Evolutionary conservation across 2,113 vertebrate species (phyloP).

Genomic region (Gorilla gorilla): DNA sequence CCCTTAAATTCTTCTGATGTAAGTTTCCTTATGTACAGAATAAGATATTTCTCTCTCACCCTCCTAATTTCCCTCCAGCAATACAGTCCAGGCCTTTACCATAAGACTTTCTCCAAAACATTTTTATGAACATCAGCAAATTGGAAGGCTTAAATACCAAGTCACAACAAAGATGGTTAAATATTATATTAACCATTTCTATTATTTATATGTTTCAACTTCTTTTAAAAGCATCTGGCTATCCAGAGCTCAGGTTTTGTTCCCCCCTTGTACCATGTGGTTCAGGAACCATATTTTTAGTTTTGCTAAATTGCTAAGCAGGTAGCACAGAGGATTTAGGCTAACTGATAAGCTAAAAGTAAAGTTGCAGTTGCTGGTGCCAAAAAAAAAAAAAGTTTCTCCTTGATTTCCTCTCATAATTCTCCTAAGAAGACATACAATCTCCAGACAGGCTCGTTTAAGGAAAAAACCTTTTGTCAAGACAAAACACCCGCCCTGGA

Average conservation of each 20-base stretch:
- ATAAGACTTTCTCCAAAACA: not conserved
- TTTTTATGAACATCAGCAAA: not conserved
- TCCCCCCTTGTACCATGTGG: fast-evolving
- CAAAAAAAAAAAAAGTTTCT: not conserved
- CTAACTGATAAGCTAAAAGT: not conserved
- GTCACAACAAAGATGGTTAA: not conserved
- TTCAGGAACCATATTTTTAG: not conserved
- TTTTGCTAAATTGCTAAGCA: not conserved
- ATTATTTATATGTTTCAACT: not conserved
- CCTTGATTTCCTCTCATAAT: constrained; percentile 23
- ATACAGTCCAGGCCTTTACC: not conserved
- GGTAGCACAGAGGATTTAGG: not conserved
- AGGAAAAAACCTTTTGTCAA: constrained; percentile 27
- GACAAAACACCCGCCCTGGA: constrained; percentile 33
- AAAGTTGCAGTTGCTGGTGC: constrained; percentile 15
- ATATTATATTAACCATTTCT: not conserved
- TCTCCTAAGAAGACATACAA: constrained; percentile 49
- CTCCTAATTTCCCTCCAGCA: not conserved
- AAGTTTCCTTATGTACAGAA: not conserved
- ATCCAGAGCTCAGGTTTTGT: not conserved
- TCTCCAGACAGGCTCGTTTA: not conserved
- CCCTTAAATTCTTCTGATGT: not conserved
- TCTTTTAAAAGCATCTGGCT: not conserved
- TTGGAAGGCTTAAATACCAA: not conserved
- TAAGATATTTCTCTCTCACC: not conserved